Base-by-base conservation (phyloP, 2,113 vertebrate species). In the Anser cygnoides region DNA sequence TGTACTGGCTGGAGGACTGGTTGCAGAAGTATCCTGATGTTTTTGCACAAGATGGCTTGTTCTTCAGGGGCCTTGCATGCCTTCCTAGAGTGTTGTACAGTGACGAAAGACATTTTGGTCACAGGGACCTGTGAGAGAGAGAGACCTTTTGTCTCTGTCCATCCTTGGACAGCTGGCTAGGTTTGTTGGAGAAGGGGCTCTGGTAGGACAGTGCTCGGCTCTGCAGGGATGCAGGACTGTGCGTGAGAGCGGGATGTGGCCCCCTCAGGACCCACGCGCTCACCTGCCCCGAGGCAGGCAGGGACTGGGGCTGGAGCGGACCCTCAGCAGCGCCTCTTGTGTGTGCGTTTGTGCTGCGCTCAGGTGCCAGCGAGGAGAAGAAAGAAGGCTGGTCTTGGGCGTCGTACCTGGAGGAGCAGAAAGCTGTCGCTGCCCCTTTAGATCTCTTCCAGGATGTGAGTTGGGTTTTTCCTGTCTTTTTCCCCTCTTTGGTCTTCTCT, bases 371-470 rank as follows among this genome's bases (percentile, higher is more conserved):
- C 39, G 99, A 99, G 92, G 98, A 96, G 95, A 98, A 99, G 98
- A 98, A 98, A 87, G 99, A 99, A 96, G 97, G 96, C 96, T 99
- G 99, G 99, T 98, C 98, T 4, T 99, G 99, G 99, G 94, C 98
- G 73, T 98, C 97, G 87, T 99, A 99, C 97, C 96, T 99, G 68
- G 98, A 99, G 90, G 99, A 99, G 86, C 98, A 98, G 98, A 99
- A 99, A 98, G 98, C 99, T 87, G 71, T 98, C 26, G 98, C 99
- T 84, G 99, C 99, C 86, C 99, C 99, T n/a, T 97, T 97, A 97
- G 98, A 98, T 97, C 98, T 99, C 97, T 99, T 99, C 97, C 99
- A 99, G 95, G 99, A 99, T 98, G 99, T 99, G 97, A 95, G 98
- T 98, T 90, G 87, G 91, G 82, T 85, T 95, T 50, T 97, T 95